phyloP scores from a whole-genome alignment of 2,797 vertebrate genomes.

The Sebastolobus alascanus region DNA sequence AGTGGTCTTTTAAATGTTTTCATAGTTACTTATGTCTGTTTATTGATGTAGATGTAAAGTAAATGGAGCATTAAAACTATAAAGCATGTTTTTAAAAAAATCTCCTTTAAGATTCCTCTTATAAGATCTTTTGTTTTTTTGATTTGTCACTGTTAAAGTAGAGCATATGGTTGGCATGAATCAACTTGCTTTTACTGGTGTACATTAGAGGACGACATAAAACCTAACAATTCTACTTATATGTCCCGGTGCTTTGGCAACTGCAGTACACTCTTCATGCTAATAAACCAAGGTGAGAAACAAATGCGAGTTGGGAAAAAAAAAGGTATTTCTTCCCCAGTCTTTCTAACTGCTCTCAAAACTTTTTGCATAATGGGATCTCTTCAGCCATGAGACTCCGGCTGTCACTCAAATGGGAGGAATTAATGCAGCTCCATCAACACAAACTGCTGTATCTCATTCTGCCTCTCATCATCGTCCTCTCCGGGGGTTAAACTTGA shows the following conservation, averaged over 20 bases:
- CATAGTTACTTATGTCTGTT: neutral
- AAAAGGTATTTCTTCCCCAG: neutral
- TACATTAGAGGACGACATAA: neutral
- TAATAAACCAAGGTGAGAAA: conserved; percentile 11
- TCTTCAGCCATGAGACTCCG: conserved; percentile 35
- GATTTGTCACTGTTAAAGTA: neutral
- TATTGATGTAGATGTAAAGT: neutral
- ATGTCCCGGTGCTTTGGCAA: conserved; percentile 11
- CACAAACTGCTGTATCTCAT: conserved; percentile 53
- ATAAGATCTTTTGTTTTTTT: neutral
- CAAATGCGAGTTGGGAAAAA: neutral
- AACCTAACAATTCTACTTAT: conserved; percentile 3
- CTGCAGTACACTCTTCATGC: conserved; percentile 1
- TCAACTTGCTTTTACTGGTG: neutral
- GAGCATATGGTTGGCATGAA: neutral
- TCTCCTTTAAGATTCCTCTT: neutral
- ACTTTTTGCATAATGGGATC: conserved; percentile 52
- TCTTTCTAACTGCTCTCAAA: conserved; percentile 29
- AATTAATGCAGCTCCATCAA: conserved; percentile 63
- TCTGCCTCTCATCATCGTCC: conserved; percentile 63
- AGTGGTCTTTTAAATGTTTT: neutral
- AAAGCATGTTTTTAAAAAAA: neutral
- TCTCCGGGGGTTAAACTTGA: conserved; percentile 43
- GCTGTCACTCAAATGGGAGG: conserved; percentile 67
- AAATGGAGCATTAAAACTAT: neutral